A percentile compares a stretch with the other conserved stretches of the same genome.
These are phyloP conservation scores for Hirudinaria manillensis DNA, from an alignment of 2,888 invertebrate genomes.

Conservation along the genomic window DNA sequence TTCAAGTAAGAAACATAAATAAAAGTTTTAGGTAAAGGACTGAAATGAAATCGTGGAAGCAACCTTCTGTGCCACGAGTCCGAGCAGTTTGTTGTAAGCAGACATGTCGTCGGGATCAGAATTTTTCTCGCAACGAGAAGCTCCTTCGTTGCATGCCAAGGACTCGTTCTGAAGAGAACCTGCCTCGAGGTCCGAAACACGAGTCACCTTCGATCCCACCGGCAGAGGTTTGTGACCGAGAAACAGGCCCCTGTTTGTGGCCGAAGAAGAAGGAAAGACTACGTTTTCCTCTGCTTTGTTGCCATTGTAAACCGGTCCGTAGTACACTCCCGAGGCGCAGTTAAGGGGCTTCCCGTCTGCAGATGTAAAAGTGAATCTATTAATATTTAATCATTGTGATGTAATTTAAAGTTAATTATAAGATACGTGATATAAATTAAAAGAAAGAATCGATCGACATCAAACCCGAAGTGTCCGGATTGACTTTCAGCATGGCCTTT, in stretches of 20 bases:
- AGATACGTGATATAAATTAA: neutral
- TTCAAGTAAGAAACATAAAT: too few species aligned
- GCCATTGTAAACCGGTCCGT: conserved; percentile 1
- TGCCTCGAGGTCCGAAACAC: conserved; percentile 38
- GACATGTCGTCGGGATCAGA: conserved; percentile 39
- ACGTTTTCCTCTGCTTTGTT: neutral
- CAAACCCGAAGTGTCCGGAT: conserved; percentile 1
- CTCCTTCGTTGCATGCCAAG: neutral
- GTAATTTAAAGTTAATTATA: too few species aligned
- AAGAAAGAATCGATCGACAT: neutral
- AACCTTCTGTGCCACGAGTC: conserved; percentile 40
- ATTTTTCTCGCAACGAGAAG: conserved; percentile 3
- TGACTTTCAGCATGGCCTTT: conserved; percentile 22
- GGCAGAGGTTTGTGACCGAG: conserved; percentile 21
- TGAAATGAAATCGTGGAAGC: too few species aligned
- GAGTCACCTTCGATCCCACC: conserved; percentile 35
- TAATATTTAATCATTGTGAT: too few species aligned
- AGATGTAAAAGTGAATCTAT: too few species aligned
- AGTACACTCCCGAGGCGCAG: neutral
- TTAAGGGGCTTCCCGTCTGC: neutral
- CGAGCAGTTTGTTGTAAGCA: conserved; percentile 52
- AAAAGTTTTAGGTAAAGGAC: too few species aligned
- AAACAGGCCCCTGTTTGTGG: neutral
- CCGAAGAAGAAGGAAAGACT: neutral
- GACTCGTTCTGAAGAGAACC: conserved; percentile 1